Percentiles rank a stretch among this genome's conserved stretches.
Conservation (phyloP, 2,888 invertebrate genomes). For the Ennomos quercinarius region DNA sequence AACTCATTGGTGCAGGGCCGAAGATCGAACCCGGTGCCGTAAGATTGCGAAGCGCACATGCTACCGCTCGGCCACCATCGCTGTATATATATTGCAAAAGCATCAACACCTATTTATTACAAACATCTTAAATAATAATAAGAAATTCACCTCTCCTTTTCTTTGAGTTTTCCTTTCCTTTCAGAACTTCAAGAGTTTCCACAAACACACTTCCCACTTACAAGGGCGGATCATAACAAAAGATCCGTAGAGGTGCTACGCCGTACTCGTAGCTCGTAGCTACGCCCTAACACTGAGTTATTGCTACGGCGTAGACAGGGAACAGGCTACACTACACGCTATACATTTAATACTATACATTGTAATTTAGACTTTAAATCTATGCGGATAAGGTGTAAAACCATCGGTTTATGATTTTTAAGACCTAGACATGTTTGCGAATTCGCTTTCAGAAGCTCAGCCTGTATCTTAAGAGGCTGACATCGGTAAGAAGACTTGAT, state of each 20-base stretch:
- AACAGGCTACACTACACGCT: slow-evolving; percentile 19
- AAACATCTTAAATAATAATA: neutral
- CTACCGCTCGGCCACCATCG: too few species aligned
- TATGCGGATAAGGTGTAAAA: neutral
- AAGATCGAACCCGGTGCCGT: too few species aligned
- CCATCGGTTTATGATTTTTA: neutral
- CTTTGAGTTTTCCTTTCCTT: neutral
- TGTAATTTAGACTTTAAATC: slow-evolving; percentile 16
- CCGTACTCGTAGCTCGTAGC: slow-evolving; percentile 37
- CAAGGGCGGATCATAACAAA: slow-evolving; percentile 16
- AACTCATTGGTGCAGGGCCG: too few species aligned
- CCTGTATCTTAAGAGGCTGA: neutral
- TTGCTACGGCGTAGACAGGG: slow-evolving; percentile 39
- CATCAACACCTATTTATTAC: neutral
- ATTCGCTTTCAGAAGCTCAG: slow-evolving; percentile 7
- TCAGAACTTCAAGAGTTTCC: slow-evolving; percentile 1
- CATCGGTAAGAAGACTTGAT: too few species aligned
- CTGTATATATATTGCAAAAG: too few species aligned
- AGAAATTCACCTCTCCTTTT: neutral
- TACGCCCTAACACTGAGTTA: slow-evolving; percentile 43
- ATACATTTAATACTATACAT: slow-evolving; percentile 14
- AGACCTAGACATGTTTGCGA: slow-evolving; percentile 13
- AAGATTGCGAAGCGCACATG: too few species aligned
- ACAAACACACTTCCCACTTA: slow-evolving; percentile 6
- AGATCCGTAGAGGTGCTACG: slow-evolving; percentile 31